Conservation (phyloP, 2,888 invertebrate species). For the Eupithecia centaureata region DNA sequence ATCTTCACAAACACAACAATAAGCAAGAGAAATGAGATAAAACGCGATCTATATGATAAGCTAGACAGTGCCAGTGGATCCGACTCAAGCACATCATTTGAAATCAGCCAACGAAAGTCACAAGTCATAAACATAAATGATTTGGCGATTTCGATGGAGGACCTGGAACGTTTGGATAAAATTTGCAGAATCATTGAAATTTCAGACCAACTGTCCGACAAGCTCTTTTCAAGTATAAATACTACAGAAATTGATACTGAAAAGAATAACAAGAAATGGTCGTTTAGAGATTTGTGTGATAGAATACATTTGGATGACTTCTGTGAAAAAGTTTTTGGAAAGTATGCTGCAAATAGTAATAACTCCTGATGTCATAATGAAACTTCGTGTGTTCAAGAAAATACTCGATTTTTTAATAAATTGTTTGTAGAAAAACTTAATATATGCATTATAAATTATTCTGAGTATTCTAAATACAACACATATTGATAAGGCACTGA, state of each 20-base stretch:
- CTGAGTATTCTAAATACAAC: constrained; percentile 23
- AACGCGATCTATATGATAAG: constrained; percentile 73
- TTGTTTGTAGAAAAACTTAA: constrained; percentile 27
- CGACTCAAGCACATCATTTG: constrained; percentile 70
- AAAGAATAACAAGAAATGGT: constrained; percentile 61
- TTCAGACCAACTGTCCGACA: constrained; percentile 75
- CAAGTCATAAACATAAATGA: constrained; percentile 70
- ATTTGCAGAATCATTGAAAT: constrained; percentile 79
- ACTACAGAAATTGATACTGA: constrained; percentile 34
- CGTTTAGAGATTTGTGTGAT: constrained; percentile 75
- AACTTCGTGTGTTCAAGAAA: neutral
- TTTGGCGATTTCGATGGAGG: constrained; percentile 70
- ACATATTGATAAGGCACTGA: constrained; percentile 25
- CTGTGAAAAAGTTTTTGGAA: constrained; percentile 70
- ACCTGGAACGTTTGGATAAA: constrained; percentile 70
- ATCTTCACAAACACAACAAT: constrained; percentile 45
- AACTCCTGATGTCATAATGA: neutral
- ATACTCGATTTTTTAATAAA: neutral
- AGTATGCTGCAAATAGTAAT: constrained; percentile 26
- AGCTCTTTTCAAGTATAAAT: constrained; percentile 65
- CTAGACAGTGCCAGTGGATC: constrained; percentile 70
- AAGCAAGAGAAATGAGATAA: constrained; percentile 47
- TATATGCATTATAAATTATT: constrained; percentile 10
- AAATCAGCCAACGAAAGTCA: constrained; percentile 66
- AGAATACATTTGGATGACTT: constrained; percentile 75